Evolutionary conservation across 2,113 vertebrate genomes (phyloP), one percentile per base, ranked within the genome.

Genomic region (Scolopax mira): DNA sequence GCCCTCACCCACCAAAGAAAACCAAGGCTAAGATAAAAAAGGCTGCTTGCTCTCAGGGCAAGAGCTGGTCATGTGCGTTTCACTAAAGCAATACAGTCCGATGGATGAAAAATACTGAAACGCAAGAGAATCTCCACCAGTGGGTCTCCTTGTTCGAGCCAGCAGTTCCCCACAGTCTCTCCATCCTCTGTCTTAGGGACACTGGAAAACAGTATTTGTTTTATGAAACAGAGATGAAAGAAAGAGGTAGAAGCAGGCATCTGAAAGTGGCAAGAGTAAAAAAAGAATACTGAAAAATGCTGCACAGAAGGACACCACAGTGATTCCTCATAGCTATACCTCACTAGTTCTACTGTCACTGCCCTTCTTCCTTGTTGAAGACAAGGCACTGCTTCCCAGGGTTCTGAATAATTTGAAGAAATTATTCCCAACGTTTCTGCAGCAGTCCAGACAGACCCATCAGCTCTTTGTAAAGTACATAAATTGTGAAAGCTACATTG

Each of bases 81-180:
- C 74, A 33, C 79, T 24, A 16, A 73, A 93, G 91, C 39, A 62
- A 70, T 85, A 75, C 60, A 16, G 51, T 69, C 35, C n/a, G n/a
- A 39, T 27, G 66, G 28, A 49, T 69, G 57, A 79, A 65, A 97
- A 87, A 94, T 83, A 95, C 89, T 94, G 88, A 95, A 85, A 79
- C 27, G 54, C 95, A 97, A 95, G 84, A 84, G 48, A 96, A 96
- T 89, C 90, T 75, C 39, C 31, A 73, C 16, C 69, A 87, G 30
- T 0, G 1, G 6, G 25, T 60, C n/a, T 46, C 67, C 61, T 73
- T 74, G 70, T 42, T 84, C 78, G 90, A 13, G 39, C 84, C n/a
- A 94, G 73, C 10, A 49, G n/a, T 19, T 27, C 42, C 18, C 17
- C 79, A 57, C 70, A 90, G 70, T 7, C 69, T 58, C 65, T 33